Conservation (phyloP, 2,888 invertebrate species). For the Meghimatium bilineatum region DNA sequence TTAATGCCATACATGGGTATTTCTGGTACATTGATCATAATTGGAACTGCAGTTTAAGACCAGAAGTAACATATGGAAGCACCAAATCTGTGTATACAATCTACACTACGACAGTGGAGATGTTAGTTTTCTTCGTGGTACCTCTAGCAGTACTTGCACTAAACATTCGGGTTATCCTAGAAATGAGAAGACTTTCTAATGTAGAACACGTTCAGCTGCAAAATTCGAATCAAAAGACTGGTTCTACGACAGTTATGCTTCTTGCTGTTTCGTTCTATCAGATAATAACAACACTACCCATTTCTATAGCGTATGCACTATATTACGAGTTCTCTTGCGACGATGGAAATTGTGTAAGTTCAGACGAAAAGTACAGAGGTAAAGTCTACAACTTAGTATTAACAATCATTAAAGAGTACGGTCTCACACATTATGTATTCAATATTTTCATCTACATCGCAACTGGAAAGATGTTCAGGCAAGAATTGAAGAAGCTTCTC, state of each 20-base stretch:
- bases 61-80: conserved; percentile 55
- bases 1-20: conserved; percentile 73
- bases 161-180: conserved; percentile 74
- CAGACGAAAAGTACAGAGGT: conserved; percentile 53
- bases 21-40: conserved; percentile 55
- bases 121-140: conserved; percentile 73
- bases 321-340: conserved; percentile 59
- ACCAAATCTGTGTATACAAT: conserved; percentile 68
- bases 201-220: conserved; percentile 62
- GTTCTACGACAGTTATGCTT: conserved; percentile 74
- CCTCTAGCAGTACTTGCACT: conserved; percentile 74
- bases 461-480: conserved; percentile 75
- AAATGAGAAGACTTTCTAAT: conserved; percentile 65
- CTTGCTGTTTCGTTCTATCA: conserved; percentile 75
- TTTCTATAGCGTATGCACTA: conserved; percentile 70
- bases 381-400: conserved; percentile 65
- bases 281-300: conserved; percentile 75
- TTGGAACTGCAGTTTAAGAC: conserved; percentile 59
- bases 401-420: conserved; percentile 70
- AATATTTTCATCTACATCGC: conserved; percentile 76
- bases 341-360: neutral
- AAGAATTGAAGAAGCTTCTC: conserved; percentile 68
- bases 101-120: conserved; percentile 75
- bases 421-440: conserved; percentile 75
- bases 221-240: conserved; percentile 62